Evolutionary conservation across 2,888 invertebrate species (phyloP).

Genomic region (Thysanoteuthis rhombus): DNA sequence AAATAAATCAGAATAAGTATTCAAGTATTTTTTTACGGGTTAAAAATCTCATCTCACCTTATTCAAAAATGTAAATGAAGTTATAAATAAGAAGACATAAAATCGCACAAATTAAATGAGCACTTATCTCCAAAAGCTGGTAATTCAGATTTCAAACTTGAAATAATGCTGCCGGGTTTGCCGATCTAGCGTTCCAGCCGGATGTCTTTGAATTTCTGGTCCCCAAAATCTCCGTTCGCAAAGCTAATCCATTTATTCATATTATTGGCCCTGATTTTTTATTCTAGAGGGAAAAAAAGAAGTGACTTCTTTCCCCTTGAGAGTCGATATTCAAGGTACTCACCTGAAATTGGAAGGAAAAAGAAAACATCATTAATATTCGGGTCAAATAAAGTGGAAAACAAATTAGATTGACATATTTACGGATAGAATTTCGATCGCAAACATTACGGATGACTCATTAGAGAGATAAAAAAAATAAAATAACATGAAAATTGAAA

Average conservation of each 20-base stretch:
- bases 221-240: too few relatives aligned
- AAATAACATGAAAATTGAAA: too few relatives aligned
- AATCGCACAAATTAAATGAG: not conserved
- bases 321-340: not conserved
- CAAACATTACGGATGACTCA: not conserved
- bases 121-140: not conserved
- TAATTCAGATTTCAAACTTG: not conserved
- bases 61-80: too few relatives aligned
- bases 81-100: too few relatives aligned
- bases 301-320: not conserved
- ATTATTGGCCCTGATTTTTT: not conserved
- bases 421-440: not conserved
- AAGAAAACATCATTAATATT: not conserved
- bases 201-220: too few relatives aligned
- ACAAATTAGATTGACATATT: not conserved
- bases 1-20: too few relatives aligned
- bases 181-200: not conserved
- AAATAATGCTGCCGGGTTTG: not conserved
- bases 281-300: not conserved
- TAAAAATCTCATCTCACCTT: too few relatives aligned
- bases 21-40: too few relatives aligned
- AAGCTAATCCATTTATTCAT: too few relatives aligned
- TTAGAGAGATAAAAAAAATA: too few relatives aligned
- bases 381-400: not conserved
- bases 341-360: not conserved